phyloP scores from a whole-genome alignment of 2,113 vertebrate genomes.

The Menura novaehollandiae region DNA sequence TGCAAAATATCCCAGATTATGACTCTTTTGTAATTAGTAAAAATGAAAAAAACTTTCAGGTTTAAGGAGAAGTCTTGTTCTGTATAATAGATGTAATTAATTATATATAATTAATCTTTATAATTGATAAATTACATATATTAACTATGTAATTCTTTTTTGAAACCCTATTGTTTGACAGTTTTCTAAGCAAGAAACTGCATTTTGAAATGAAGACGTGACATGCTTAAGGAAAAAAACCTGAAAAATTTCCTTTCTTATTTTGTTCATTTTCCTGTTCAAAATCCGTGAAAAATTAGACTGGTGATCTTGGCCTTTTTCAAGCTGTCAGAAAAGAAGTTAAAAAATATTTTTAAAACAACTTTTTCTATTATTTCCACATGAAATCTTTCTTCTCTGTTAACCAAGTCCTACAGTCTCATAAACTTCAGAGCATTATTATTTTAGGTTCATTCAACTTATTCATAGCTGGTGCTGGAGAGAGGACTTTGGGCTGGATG shows the following conservation, averaged over 20 bases:
- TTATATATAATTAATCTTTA: background rate
- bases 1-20: background rate
- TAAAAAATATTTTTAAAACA: background rate
- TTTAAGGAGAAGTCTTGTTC: background rate
- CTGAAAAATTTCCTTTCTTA: background rate
- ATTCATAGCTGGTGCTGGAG: background rate
- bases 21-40: background rate
- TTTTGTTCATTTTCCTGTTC: background rate
- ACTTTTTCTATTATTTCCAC: background rate
- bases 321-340: background rate
- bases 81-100: background rate
- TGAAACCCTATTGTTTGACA: accelerated
- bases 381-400: background rate
- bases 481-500: background rate
- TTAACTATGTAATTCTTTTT: background rate
- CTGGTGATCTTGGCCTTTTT: background rate
- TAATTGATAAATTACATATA: background rate
- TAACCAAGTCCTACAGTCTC: background rate
- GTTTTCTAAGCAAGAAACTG: background rate
- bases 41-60: background rate
- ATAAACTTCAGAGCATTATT: background rate
- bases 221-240: background rate
- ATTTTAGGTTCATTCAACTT: background rate
- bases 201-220: background rate
- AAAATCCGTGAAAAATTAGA: background rate